Evolutionary conservation across 1,140 invertebrate species (phyloP).

Genomic region (Calliphora vicina): DNA sequence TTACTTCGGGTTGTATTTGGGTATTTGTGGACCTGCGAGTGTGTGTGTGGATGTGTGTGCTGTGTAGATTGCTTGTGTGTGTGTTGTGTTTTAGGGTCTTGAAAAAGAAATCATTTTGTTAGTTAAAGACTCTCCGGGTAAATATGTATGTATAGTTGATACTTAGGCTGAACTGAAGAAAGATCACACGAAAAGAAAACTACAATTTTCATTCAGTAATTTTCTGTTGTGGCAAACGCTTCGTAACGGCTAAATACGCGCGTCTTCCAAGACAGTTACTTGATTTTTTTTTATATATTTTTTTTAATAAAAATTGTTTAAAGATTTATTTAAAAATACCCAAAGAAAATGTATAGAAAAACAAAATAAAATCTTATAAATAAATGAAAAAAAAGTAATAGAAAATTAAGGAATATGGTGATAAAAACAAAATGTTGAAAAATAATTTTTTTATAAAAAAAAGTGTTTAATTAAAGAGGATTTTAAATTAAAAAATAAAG

Average conservation of each 20-base stretch:
- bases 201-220: constrained; percentile 57
- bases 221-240: constrained; percentile 45
- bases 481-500: neutral
- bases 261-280: neutral
- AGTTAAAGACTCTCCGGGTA: neutral
- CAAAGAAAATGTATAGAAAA: too few species aligned
- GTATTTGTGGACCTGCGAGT: neutral
- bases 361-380: too few species aligned
- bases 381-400: too few species aligned
- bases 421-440: neutral
- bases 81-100: neutral
- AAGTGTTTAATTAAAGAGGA: neutral
- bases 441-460: constrained; percentile 28
- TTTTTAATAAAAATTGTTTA: neutral
- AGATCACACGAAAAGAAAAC: constrained; percentile 60
- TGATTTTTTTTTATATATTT: neutral
- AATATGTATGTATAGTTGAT: neutral
- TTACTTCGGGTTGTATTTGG: neutral
- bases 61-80: neutral
- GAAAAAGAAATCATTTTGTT: neutral
- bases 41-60: neutral
- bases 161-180: constrained; percentile 43
- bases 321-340: neutral
- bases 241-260: constrained; percentile 36
- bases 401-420: too few species aligned